These are phyloP conservation scores for Antidorcas marsupialis DNA, from an alignment of 2,113 vertebrate genomes.

Conservation along the genomic window DNA sequence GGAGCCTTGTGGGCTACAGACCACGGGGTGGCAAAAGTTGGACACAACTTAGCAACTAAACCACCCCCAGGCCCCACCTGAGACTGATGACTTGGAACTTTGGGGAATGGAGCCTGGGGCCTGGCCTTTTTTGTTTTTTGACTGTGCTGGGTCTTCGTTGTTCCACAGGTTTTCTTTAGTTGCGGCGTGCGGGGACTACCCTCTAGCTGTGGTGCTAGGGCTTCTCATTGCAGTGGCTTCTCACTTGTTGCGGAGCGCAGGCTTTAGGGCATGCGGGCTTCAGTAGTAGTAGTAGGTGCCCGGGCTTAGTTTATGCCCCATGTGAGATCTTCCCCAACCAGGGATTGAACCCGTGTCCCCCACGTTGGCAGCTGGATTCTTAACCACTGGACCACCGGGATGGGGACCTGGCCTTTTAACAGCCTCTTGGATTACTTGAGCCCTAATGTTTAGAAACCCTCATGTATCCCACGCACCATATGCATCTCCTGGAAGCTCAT, in stretches of 20 bases:
- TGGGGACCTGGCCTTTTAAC: neutral
- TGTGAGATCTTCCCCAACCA: neutral
- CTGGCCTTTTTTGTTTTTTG: neutral
- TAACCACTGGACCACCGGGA: neutral
- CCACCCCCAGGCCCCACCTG: neutral
- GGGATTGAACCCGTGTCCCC: neutral
- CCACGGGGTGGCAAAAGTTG: neutral
- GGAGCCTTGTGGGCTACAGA: neutral
- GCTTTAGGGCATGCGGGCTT: neutral
- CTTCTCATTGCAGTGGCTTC: neutral
- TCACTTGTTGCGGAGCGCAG: neutral
- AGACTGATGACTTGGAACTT: neutral
- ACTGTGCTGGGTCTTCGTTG: neutral
- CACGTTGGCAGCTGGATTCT: neutral
- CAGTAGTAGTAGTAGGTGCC: neutral
- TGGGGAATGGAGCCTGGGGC: neutral
- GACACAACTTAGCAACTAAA: neutral
- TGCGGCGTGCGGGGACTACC: neutral
- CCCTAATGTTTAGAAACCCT: rapidly evolving
- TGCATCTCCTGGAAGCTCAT: neutral
- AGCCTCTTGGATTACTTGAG: neutral
- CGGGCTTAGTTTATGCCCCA: neutral
- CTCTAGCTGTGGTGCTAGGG: neutral
- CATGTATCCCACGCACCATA: rapidly evolving
- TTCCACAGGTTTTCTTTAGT: neutral